Evolutionary conservation across 2,888 invertebrate species (phyloP).

Genomic region (Dasypolia templi): DNA sequence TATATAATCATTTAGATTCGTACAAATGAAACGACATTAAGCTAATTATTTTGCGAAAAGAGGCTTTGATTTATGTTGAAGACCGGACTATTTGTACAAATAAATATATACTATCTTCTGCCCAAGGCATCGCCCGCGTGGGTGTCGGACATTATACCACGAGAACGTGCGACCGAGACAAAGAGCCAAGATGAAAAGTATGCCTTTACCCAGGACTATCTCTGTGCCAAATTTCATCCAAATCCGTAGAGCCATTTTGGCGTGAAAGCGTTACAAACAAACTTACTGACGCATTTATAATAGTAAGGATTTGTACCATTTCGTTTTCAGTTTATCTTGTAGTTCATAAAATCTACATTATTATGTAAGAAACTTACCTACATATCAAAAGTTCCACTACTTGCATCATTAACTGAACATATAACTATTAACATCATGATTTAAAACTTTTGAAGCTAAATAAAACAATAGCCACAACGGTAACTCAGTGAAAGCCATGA

Average conservation of each 20-base stretch:
- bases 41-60: neutral
- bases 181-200: too few relatives aligned
- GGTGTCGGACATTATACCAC: too few relatives aligned
- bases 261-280: too few relatives aligned
- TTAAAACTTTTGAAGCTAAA: conserved; percentile 33
- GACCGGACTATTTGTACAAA: neutral
- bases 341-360: neutral
- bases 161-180: too few relatives aligned
- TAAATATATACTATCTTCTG: too few relatives aligned
- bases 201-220: too few relatives aligned
- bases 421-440: too few relatives aligned
- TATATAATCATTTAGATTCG: neutral
- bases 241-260: too few relatives aligned
- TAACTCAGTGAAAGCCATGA: conserved; percentile 43
- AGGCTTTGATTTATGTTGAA: neutral
- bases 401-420: conserved; percentile 44
- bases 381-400: neutral
- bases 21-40: neutral
- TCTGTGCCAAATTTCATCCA: too few relatives aligned
- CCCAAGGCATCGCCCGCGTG: too few relatives aligned
- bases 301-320: too few relatives aligned
- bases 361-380: neutral
- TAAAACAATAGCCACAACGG: conserved; percentile 40
- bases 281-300: too few relatives aligned
- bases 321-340: neutral